Evolutionary conservation across 2,113 vertebrate species (phyloP).

Genomic region (Sturnira hondurensis): DNA sequence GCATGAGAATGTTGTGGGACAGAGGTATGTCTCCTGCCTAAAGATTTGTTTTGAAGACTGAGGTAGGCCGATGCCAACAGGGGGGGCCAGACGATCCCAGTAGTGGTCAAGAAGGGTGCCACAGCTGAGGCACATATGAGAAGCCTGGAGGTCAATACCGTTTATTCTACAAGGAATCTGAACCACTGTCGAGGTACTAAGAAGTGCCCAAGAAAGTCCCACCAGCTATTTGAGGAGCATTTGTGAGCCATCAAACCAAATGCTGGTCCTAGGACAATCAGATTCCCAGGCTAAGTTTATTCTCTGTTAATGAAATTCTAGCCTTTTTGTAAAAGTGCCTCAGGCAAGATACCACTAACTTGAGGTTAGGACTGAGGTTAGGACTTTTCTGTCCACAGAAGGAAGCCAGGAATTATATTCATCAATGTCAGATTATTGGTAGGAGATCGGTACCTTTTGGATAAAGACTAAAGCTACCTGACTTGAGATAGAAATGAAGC

Average conservation of each 20-base stretch:
- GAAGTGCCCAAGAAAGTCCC: background rate
- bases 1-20: background rate
- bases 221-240: background rate
- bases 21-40: background rate
- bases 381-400: background rate
- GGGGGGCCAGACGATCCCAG: background rate
- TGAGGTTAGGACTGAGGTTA: background rate
- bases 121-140: background rate
- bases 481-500: background rate
- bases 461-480: background rate
- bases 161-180: background rate
- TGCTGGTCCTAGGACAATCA: background rate
- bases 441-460: background rate
- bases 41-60: background rate
- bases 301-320: background rate
- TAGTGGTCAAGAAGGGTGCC: background rate
- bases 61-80: background rate
- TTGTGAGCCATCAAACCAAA: background rate
- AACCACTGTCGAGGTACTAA: background rate
- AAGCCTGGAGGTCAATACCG: background rate
- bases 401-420: background rate
- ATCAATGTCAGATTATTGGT: background rate
- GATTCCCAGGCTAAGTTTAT: background rate
- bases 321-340: background rate
- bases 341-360: background rate